phyloP scores from a whole-genome alignment of 2,113 vertebrate species.

The Brienomyrus longianalis region DNA sequence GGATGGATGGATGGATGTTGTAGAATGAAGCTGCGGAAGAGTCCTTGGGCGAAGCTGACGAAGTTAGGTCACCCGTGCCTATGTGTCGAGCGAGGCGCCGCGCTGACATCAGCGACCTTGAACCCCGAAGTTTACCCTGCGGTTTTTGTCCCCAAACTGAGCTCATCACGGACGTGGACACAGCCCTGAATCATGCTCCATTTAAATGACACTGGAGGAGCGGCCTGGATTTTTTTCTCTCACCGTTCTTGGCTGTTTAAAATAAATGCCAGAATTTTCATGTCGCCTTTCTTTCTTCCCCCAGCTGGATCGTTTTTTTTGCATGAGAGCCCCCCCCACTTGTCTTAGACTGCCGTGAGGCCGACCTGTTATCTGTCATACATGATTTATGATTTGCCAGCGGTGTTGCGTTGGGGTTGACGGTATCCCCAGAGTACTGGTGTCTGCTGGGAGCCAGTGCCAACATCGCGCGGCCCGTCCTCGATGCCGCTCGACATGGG shows the following conservation, averaged over 20 bases:
- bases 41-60: background rate
- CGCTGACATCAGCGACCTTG: background rate
- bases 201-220: constrained; percentile 2
- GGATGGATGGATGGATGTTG: background rate
- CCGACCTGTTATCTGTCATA: background rate
- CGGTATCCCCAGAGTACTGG: background rate
- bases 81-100: background rate
- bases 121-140: background rate
- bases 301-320: background rate
- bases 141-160: background rate
- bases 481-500: background rate
- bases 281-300: constrained; percentile 9
- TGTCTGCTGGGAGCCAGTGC: background rate
- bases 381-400: background rate
- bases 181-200: background rate
- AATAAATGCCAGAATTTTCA: constrained; percentile 22
- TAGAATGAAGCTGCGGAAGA: background rate
- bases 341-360: background rate
- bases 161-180: too few species aligned
- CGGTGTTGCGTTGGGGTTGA: background rate
- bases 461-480: background rate
- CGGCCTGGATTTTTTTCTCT: background rate
- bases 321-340: background rate
- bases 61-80: background rate
- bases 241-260: background rate